Conservation (phyloP, 2,113 vertebrate genomes). For the Oxygymnocypris stewartii region DNA sequence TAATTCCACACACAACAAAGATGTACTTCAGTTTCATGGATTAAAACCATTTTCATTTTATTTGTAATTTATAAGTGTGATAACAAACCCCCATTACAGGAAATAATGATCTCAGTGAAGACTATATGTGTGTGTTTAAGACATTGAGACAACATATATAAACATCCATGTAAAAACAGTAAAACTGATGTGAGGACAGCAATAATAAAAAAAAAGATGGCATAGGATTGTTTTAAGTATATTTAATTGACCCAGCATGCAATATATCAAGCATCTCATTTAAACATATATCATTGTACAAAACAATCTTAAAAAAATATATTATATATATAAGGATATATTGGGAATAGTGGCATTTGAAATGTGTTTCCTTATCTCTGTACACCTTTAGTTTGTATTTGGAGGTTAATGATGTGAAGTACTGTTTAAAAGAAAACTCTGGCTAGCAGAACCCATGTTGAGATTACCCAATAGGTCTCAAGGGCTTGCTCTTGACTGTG, state of each 20-base stretch:
- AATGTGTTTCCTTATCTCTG: constrained; percentile 39
- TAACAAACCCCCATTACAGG: neutral
- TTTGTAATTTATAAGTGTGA: neutral
- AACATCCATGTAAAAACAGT: neutral
- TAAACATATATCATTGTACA: no score
- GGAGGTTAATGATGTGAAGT: constrained; percentile 38
- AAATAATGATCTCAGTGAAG: neutral
- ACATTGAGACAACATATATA: neutral
- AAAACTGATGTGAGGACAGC: neutral
- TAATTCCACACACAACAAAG: neutral
- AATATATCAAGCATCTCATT: no score
- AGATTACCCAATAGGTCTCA: constrained; percentile 56
- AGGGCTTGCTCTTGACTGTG: constrained; percentile 55
- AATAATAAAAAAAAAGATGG: neutral
- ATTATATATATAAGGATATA: no score
- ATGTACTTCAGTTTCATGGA: neutral
- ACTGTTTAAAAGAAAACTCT: constrained; percentile 37
- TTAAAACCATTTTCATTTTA: neutral
- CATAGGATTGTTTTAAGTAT: no score
- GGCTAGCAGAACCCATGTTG: constrained; percentile 52
- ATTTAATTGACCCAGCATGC: no score
- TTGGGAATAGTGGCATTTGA: neutral
- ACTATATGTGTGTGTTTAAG: neutral
- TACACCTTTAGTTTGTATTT: constrained; percentile 37
- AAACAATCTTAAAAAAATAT: no score